Evolutionary conservation across 2,113 vertebrate genomes (phyloP), one percentile per base, ranked within the genome.

Genomic region (Cryptotis parvus): DNA sequence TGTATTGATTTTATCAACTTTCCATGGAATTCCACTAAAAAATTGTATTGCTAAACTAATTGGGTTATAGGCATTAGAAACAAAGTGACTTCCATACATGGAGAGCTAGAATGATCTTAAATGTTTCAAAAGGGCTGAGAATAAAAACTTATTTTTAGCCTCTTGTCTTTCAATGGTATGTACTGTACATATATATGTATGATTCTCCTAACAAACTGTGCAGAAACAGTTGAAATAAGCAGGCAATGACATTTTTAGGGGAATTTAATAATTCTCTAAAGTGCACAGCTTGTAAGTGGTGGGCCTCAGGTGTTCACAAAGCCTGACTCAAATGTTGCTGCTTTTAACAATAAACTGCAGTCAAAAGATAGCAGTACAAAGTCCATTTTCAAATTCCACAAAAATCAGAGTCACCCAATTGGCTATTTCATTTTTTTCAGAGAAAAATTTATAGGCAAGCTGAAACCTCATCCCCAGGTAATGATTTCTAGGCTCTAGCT

Each of bases 401-500:
- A 52, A 76, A 83, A 58, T 73, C 72, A 84, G 52, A 89, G 52
- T 4, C 63, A 89, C 37, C 35, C 26, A 87, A 26, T 14, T 77
- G 15, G 33, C n/a, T 76, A 31, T 84, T 83, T 72, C 6, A n/a
- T 16, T n/a, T 77, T 93, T 45, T 87, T 6, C 7, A 63, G 35
- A 11, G 3, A 41, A 35, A 69, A n/a, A 75, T 82, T 45, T 73
- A 61, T 49, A 33, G 4, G 15, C 9, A 65, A 84, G 16, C 18
- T 61, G 87, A 90, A 75, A 63, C n/a, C 22, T 79, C 20, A 83
- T 52, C 43, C 22, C 31, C 76, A 45, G 20, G 33, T 58, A 15
- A 83, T 90, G 35, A 83, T 68, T 90, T 92, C 76, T 92, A 41
- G 16, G 75, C 45, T 84, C 9, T 31, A 76, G 31, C 37, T 86